Evolutionary conservation across 92 coral and sea anemone species (phyloP), one percentile per base, ranked within the genome.

Genomic region (Umimayanthus chanpuru): DNA sequence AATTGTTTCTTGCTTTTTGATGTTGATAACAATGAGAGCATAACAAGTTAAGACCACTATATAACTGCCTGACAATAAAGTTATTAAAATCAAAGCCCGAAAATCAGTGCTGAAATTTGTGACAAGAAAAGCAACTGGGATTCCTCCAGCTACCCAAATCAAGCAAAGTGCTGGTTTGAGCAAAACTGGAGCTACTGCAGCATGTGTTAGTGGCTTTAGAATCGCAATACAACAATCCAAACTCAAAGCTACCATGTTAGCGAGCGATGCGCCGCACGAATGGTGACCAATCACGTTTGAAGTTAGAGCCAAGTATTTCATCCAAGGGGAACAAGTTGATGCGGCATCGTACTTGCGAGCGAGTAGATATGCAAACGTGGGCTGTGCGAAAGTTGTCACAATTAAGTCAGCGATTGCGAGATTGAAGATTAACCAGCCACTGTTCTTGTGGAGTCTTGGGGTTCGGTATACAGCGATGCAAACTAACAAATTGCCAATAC

Each of bases 201-300:
- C 67, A 73, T 86, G 53, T 41, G 39, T 20, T 36, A 86, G 72
- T 12, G 73, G 73, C 32, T 58, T 47, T 61, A 70, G 74, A 44
- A 77, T 86, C 43, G 83, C 89, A 21, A 86, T 15, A 70, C 83
- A 86, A 41, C 89, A 81, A 50, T 86, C 89, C 14, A 86, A 8
- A 32, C 89, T 86, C 84, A 86, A 75, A 49, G 78, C 65, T 2
- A 28, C 83, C 71, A 86, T 80, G 44, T 55, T 55, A 44, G 77
- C 26, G 9, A 86, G 39, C 9, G 89, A 86, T 53, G 81, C 68
- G 3, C 82, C 83, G 47, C 84, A 75, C 9, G 81, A 49, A 39
- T 75, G 77, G 25, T 76, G 44, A 38, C 49, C 79, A 18, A 75
- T 7, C 9, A 9, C 28, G 30, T 39, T 20, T 9, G 49, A 36